Conservation (phyloP, 2,888 invertebrate species). For the Tyria jacobaeae region DNA sequence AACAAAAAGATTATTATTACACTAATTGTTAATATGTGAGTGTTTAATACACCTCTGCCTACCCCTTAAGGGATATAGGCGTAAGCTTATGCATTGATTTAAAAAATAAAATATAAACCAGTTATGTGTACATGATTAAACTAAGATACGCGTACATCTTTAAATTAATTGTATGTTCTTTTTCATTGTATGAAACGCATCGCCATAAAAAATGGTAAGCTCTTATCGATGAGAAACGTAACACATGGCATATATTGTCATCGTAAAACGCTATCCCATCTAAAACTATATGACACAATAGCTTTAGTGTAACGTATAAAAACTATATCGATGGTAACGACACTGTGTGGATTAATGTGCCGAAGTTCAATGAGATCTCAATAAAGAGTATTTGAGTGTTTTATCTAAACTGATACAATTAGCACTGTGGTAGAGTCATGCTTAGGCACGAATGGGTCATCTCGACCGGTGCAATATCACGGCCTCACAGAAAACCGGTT, state of each 20-base stretch:
- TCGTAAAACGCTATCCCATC: constrained; percentile 45
- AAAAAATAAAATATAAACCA: too few species aligned
- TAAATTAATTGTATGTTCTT: neutral
- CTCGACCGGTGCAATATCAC: too few species aligned
- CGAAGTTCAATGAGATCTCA: neutral
- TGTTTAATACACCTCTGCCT: too few species aligned
- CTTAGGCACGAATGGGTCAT: too few species aligned
- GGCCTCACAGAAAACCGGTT: too few species aligned
- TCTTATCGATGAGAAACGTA: constrained; percentile 19
- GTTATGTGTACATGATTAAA: neutral
- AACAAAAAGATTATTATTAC: too few species aligned
- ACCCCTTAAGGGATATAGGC: too few species aligned
- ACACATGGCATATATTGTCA: constrained; percentile 27
- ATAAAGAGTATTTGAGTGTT: too few species aligned
- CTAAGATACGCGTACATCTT: too few species aligned
- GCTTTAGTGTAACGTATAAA: constrained; percentile 42
- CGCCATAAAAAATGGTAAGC: neutral
- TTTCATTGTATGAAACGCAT: neutral
- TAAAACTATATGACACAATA: constrained; percentile 46
- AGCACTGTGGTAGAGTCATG: neutral
- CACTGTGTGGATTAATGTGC: constrained; percentile 1
- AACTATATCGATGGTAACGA: constrained; percentile 22
- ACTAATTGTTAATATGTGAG: too few species aligned
- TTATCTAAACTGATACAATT: too few species aligned
- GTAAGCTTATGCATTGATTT: too few species aligned